These are phyloP conservation scores for Epinephelus coioides DNA, from an alignment of 2,797 vertebrate species.

Conservation along the genomic window DNA sequence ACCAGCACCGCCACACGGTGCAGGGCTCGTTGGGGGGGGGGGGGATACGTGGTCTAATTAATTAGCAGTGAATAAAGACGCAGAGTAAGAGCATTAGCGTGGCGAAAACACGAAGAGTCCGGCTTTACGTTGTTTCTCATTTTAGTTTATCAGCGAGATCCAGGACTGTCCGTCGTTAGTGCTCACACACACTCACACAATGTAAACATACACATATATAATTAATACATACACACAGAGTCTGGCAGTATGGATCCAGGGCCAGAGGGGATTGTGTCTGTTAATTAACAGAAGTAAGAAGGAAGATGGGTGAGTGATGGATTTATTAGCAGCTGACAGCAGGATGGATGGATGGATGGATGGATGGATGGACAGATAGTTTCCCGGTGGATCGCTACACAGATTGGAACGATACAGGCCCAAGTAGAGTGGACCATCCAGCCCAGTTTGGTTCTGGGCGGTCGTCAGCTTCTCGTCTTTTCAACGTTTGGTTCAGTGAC, in stretches of 20 bases:
- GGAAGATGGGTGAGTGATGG: constrained; percentile 59
- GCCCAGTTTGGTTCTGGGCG: no score
- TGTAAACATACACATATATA: neutral
- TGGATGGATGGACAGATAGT: neutral
- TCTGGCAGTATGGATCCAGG: constrained; percentile 21
- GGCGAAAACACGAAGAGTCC: constrained; percentile 48
- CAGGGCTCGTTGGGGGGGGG: neutral
- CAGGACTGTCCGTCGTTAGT: constrained; percentile 76
- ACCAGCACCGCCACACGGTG: neutral
- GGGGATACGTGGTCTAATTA: constrained; percentile 72
- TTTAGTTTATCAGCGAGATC: constrained; percentile 81
- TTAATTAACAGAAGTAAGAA: constrained; percentile 78
- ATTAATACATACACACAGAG: neutral
- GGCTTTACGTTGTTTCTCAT: constrained; percentile 35
- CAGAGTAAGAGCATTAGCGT: constrained; percentile 74
- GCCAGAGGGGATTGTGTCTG: constrained; percentile 58
- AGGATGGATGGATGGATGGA: neutral
- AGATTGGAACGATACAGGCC: no score
- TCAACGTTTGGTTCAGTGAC: no score
- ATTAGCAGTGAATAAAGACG: constrained; percentile 80
- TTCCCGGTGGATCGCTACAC: no score
- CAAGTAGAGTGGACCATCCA: no score
- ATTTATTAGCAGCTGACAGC: constrained; percentile 74
- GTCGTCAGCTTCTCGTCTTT: no score
- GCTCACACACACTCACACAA: constrained; percentile 1